phyloP scores from a whole-genome alignment of 2,113 vertebrate genomes.

The Salvelinus alpinus region DNA sequence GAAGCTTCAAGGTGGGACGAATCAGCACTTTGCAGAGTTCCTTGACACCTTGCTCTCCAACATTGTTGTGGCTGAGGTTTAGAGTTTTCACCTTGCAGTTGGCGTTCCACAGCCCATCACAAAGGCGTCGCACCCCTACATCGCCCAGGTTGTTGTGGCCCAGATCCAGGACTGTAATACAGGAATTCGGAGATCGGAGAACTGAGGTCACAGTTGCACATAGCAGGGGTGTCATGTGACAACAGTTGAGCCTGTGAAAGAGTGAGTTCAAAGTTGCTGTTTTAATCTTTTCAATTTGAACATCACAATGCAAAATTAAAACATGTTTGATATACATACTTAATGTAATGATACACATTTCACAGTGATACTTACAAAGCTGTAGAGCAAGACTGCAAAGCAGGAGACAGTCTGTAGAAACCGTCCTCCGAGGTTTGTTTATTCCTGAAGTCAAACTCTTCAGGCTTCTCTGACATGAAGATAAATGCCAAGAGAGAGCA shows the following conservation, averaged over 20 bases:
- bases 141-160: neutral
- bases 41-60: neutral
- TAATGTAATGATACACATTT: neutral
- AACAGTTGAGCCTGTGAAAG: neutral
- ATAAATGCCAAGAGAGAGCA: slow-evolving; percentile 9
- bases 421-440: neutral
- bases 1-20: neutral
- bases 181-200: neutral
- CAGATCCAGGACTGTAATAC: neutral
- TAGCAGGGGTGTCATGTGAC: neutral
- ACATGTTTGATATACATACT: neutral
- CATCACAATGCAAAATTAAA: too few relatives aligned
- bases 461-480: neutral
- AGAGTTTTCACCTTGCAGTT: slow-evolving; percentile 2
- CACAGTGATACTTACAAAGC: neutral
- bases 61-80: slow-evolving; percentile 6
- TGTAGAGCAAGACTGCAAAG: neutral
- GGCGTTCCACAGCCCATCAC: slow-evolving; percentile 1
- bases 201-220: slow-evolving; percentile 1
- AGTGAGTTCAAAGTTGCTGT: neutral
- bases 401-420: slow-evolving; percentile 4
- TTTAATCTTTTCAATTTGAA: neutral
- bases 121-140: neutral
- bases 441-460: slow-evolving; percentile 22
- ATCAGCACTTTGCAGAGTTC: neutral